Percentiles rank a stretch among this genome's conserved stretches.
These are phyloP conservation scores for Anableps anableps DNA, from an alignment of 2,797 vertebrate genomes.

Conservation along the genomic window DNA sequence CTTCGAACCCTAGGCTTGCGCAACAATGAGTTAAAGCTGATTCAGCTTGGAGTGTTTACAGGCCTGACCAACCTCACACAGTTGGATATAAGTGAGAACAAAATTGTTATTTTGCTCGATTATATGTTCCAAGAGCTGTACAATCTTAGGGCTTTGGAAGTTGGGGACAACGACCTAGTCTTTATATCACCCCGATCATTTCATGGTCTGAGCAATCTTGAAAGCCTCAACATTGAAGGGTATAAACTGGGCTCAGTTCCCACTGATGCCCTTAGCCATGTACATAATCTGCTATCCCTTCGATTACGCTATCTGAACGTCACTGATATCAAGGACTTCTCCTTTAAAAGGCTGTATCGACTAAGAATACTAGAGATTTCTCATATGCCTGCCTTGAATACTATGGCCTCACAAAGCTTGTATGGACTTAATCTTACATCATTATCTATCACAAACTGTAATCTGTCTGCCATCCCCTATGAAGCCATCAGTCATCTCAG, in stretches of 20 bases:
- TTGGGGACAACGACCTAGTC: conserved; percentile 96
- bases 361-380: conserved; percentile 94
- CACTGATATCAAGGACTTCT: conserved; percentile 93
- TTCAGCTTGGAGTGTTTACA: conserved; percentile 95
- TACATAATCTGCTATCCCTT: conserved; percentile 92
- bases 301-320: conserved; percentile 92
- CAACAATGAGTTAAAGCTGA: conserved; percentile 96
- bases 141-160: conserved; percentile 96
- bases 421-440: conserved; percentile 96
- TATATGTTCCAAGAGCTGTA: conserved; percentile 99
- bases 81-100: conserved; percentile 98
- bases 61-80: conserved; percentile 97
- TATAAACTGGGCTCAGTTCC: conserved; percentile 95
- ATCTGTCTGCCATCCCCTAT: conserved; percentile 92
- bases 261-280: conserved; percentile 95
- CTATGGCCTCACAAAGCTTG: conserved; percentile 93
- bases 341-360: conserved; percentile 94
- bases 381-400: conserved; percentile 93
- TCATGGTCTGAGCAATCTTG: conserved; percentile 95
- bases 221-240: conserved; percentile 94
- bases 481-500: conserved; percentile 94
- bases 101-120: conserved; percentile 98
- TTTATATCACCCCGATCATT: conserved; percentile 97
- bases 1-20: conserved; percentile 94
- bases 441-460: conserved; percentile 93